Conservation (phyloP, 1,140 invertebrate genomes). For the Capitella teleta region DNA sequence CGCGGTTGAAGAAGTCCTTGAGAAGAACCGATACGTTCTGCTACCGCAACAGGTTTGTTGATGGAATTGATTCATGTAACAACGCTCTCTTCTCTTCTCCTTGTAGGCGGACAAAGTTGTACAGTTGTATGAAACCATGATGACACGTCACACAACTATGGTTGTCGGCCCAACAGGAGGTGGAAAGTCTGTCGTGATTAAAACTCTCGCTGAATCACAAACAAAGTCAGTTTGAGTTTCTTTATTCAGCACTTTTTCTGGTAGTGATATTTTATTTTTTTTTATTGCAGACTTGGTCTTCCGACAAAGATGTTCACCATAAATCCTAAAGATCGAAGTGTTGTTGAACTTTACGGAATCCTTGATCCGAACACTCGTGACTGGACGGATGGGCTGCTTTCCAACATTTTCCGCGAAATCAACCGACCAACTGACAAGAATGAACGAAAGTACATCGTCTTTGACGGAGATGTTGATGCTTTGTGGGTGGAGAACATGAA, state of each 20-base stretch:
- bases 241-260: too few species aligned
- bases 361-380: slow-evolving; percentile 71
- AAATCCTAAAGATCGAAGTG: slow-evolving; percentile 70
- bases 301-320: slow-evolving; percentile 64
- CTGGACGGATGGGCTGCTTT: slow-evolving; percentile 83
- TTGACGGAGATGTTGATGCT: slow-evolving; percentile 86
- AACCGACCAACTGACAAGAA: slow-evolving; percentile 60
- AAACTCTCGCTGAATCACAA: slow-evolving; percentile 68
- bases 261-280: too few species aligned
- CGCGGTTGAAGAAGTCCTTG: slow-evolving; percentile 57
- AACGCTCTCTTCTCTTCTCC: too few species aligned
- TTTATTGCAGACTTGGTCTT: slow-evolving; percentile 52
- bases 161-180: slow-evolving; percentile 80
- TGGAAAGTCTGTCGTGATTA: slow-evolving; percentile 75
- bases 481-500: slow-evolving; percentile 95
- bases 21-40: slow-evolving; percentile 57
- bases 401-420: slow-evolving; percentile 79
- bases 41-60: slow-evolving; percentile 59
- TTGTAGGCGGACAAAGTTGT: slow-evolving; percentile 71
- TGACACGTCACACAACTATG: slow-evolving; percentile 83
- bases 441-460: slow-evolving; percentile 70
- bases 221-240: slow-evolving; percentile 45
- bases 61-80: too few species aligned
- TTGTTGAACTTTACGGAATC: slow-evolving; percentile 80
- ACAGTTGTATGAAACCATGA: slow-evolving; percentile 85